Evolutionary conservation across 2,888 invertebrate species (phyloP), one percentile per base, ranked within the genome.

Genomic region (Cataglyphis livida): DNA sequence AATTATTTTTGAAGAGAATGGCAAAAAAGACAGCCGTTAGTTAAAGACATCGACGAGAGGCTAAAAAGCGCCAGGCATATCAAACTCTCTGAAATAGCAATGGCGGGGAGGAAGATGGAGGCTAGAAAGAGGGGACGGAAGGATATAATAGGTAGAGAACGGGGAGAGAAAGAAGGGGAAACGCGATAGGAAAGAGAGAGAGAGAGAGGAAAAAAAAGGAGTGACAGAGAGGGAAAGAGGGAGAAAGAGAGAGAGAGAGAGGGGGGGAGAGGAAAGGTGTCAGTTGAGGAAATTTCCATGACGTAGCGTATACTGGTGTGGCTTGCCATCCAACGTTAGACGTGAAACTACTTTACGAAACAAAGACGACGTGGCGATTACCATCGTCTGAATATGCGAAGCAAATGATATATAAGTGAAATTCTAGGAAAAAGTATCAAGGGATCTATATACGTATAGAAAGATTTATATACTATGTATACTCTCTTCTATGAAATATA

Each of bases 211-310:
- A 70, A 35, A 81, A 54, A 78, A 66, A 78, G 59, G 25, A 28
- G 25, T 28, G 25, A 71, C 75, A 76, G 62, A 64, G 59, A 59
- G 65, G 71, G 75, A 68, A 71, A 61, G 38, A 68, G 32, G 64
- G 76, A 71, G 70, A 51, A 38, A 64, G 44, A 78, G 65, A 73
- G 51, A 64, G n/a, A 57, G 84, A 71, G 48, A 68, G 44, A 41
- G 61, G 38, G 64, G 66, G 66, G 82, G 61, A 81, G 83, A 85
- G 87, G 84, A 88, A 86, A 87, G 89, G 86, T 83, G 86, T 84
- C 66, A 71, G 86, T 66, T 76, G 82, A 86, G 91, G 90, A 91
- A 91, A 91, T 91, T 91, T 91, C 91, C 91, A 91, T 91, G 88
- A 90, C 89, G 89, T 89, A 83, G 88, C 57, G 41, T 32, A 18